Percentiles rank a stretch among this genome's conserved stretches.
Evolutionary conservation across 2,113 vertebrate genomes (phyloP).

Genomic region (Zeus faber): DNA sequence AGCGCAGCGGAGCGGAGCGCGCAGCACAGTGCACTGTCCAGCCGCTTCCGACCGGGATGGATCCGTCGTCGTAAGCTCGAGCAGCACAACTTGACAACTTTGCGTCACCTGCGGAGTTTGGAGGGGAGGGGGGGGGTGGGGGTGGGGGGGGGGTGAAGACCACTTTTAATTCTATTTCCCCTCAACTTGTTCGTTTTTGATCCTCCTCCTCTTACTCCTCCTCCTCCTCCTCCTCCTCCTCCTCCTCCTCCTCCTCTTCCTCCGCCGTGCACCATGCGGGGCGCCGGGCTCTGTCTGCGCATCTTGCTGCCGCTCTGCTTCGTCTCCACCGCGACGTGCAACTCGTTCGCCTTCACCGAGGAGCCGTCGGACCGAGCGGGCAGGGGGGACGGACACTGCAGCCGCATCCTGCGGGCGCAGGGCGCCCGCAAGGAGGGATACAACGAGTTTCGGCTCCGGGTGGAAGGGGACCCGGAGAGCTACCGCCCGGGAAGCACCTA

Average conservation of each 20-base stretch:
- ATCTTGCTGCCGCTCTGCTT: constrained; percentile 75
- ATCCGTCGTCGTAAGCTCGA: constrained; percentile 48
- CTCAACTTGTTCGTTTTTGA: too few relatives aligned
- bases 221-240: constrained; percentile 7
- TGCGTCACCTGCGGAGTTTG: constrained; percentile 17
- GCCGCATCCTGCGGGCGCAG: constrained; percentile 88
- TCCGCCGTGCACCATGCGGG: constrained; percentile 51
- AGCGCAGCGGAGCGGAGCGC: too few relatives aligned
- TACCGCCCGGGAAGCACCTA: constrained; percentile 96
- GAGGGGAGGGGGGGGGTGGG: too few relatives aligned
- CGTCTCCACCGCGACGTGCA: constrained; percentile 72
- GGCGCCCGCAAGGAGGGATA: constrained; percentile 87
- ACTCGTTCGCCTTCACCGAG: constrained; percentile 82
- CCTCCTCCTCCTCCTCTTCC: background rate
- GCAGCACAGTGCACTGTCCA: constrained; percentile 28
- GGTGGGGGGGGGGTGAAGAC: too few relatives aligned
- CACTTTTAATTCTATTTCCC: too few relatives aligned
- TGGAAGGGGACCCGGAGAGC: constrained; percentile 93
- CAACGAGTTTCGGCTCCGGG: constrained; percentile 91
- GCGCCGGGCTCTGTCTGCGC: constrained; percentile 65
- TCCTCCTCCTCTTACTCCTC: background rate
- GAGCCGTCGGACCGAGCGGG: constrained; percentile 86
- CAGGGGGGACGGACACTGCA: constrained; percentile 93
- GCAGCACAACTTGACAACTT: constrained; percentile 55
- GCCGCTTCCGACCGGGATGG: constrained; percentile 59